Evolutionary conservation across 1,140 invertebrate species (phyloP), one percentile per base, ranked within the genome.

Genomic region (Trichonephila clavata): DNA sequence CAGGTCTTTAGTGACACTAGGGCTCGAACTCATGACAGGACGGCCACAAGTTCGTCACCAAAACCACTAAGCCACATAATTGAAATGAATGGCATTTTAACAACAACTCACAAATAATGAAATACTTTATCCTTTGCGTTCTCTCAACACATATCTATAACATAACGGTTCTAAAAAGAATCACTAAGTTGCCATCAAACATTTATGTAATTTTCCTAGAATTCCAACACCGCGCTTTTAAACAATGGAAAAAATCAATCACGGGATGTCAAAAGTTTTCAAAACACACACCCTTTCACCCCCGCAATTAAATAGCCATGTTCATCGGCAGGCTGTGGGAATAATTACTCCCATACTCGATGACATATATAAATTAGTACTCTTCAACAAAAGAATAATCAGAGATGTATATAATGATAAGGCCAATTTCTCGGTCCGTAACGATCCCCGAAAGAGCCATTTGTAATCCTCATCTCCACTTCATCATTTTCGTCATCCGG

Each of bases 401-500:
- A 16, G 27, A 32, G 71, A 39, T 77, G 32, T 39, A 32, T 24
- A 77, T 77, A 77, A 77, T 77, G 71, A 77, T 77, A 32, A 77
- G 27, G 71, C 24, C 71, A 27, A 77, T 77, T 77, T 77, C 6
- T 77, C 27, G 27, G 27, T 32, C 71, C 21, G 18, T 5, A 7
- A 21, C 21, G 61, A 20, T 63, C 21, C 18, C 16, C 21, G 71
- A 16, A 27, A 39, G 18, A 77, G 27, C 32, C 27, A 77, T 77
- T 77, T 77, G 71, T 77, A 77, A 39, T 27, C 24, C 18, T 77
- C 71, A 77, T 32, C 27, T 27, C 16, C 71, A 13, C 32, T 77
- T 32, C 71, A 77, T 77, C 71, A 77, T 77, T 24, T 68, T 68
- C 65, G 65, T 68, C 71, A 77, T 77, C 71, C 27, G 27, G 71